Conservation (phyloP, 2,888 invertebrate species). For the Apodemia hepburni region DNA sequence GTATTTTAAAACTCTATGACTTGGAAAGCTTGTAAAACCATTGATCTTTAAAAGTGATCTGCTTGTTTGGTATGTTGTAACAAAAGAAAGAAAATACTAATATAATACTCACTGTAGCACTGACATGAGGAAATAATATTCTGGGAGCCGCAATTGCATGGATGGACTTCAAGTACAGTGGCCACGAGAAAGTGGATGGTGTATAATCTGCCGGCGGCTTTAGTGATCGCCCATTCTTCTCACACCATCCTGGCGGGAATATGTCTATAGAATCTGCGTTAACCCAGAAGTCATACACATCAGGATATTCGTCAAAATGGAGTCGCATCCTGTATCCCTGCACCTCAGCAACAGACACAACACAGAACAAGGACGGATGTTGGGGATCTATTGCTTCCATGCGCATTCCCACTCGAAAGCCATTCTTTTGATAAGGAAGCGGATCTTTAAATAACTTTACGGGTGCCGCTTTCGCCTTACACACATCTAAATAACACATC, state of each 20-base stretch:
- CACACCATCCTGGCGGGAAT: slow-evolving; percentile 97
- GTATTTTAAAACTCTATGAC: no score
- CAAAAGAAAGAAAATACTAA: no score
- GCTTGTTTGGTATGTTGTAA: no score
- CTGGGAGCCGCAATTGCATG: slow-evolving; percentile 89
- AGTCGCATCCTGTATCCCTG: slow-evolving; percentile 91
- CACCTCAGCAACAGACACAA: slow-evolving; percentile 90
- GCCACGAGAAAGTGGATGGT: slow-evolving; percentile 87
- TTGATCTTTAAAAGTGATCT: no score
- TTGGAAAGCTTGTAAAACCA: no score
- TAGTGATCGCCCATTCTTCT: slow-evolving; percentile 88
- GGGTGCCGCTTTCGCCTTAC: slow-evolving; percentile 87
- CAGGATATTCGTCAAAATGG: slow-evolving; percentile 95
- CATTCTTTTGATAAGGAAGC: slow-evolving; percentile 87
- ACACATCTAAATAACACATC: slow-evolving; percentile 87
- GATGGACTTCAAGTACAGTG: slow-evolving; percentile 87
- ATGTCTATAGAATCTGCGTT: slow-evolving; percentile 95
- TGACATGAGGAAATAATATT: slow-evolving; percentile 86
- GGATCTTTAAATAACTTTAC: slow-evolving; percentile 89
- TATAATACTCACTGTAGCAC: slow-evolving; percentile 74
- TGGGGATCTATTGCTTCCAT: slow-evolving; percentile 96
- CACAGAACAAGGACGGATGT: slow-evolving; percentile 94
- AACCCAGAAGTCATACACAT: slow-evolving; percentile 95
- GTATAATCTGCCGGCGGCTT: slow-evolving; percentile 88
- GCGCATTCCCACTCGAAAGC: slow-evolving; percentile 92